Evolutionary conservation across 2,797 vertebrate species (phyloP).

Genomic region (Allobates femoralis): DNA sequence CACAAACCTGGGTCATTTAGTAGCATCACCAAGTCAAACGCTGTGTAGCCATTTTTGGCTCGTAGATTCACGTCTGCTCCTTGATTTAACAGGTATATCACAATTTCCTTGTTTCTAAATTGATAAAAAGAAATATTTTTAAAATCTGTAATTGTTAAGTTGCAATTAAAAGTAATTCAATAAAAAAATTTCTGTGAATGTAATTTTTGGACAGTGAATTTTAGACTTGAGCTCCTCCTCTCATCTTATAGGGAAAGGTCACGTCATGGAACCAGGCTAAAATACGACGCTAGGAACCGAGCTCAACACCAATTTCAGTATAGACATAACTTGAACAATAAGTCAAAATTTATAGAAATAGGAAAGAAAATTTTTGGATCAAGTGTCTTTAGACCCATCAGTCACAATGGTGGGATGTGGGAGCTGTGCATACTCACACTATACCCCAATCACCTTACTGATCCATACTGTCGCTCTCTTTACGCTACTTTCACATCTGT

Average conservation of each 20-base stretch:
- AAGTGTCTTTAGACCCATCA: too few species aligned
- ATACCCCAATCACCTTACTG: too few species aligned
- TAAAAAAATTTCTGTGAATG: not conserved
- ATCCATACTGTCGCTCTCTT: too few species aligned
- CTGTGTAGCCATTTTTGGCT: slow-evolving; percentile 96
- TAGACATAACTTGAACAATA: not conserved
- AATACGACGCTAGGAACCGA: not conserved
- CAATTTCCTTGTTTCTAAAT: slow-evolving; percentile 92
- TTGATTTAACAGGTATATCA: slow-evolving; percentile 92
- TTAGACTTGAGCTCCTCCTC: not conserved
- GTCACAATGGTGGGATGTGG: too few species aligned
- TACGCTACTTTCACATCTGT: too few species aligned
- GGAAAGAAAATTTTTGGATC: too few species aligned
- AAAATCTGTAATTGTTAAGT: too few species aligned
- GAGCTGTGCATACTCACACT: too few species aligned
- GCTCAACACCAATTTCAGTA: not conserved
- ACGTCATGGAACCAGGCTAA: not conserved
- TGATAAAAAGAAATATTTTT: not conserved
- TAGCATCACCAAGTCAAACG: slow-evolving; percentile 97
- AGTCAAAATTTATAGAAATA: not conserved
- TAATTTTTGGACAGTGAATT: not conserved
- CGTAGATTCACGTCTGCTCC: slow-evolving; percentile 91
- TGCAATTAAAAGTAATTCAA: not conserved
- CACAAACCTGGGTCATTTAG: slow-evolving; percentile 96
- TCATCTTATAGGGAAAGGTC: not conserved